These are phyloP conservation scores for Dasyornis broadbenti DNA, from an alignment of 2,113 vertebrate species.

Conservation along the genomic window DNA sequence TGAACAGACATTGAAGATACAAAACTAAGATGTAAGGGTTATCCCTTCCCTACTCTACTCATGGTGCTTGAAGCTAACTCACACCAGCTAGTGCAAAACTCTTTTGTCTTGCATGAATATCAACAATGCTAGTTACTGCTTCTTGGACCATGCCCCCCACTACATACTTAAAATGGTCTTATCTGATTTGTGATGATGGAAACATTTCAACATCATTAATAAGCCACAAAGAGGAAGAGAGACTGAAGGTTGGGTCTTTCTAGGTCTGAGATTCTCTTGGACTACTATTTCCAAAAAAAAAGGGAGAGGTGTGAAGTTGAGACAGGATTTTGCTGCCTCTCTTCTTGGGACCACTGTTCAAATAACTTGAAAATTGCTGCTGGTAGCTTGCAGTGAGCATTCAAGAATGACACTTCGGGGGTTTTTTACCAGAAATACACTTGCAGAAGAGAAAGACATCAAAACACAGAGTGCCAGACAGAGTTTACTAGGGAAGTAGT, in stretches of 20 bases:
- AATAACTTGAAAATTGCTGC: neutral
- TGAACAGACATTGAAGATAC: neutral
- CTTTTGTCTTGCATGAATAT: neutral
- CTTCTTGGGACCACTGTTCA: neutral
- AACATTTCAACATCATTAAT: neutral
- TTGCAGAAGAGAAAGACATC: neutral
- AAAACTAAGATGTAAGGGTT: neutral
- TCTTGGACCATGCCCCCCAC: neutral
- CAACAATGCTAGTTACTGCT: neutral
- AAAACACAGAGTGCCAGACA: neutral
- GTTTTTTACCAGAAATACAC: neutral
- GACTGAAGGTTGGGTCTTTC: neutral
- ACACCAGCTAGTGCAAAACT: neutral
- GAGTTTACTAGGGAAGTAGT: neutral
- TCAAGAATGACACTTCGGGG: neutral
- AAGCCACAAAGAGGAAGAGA: neutral
- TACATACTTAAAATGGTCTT: neutral
- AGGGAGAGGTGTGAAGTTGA: accelerated
- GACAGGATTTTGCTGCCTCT: neutral
- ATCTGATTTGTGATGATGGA: neutral
- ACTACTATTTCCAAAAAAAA: neutral
- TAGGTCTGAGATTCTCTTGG: neutral
- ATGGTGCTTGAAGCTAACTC: neutral
- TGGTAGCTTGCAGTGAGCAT: neutral
- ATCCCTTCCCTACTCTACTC: neutral